phyloP scores from a whole-genome alignment of 2,888 invertebrate genomes.

The Volucella zonaria region DNA sequence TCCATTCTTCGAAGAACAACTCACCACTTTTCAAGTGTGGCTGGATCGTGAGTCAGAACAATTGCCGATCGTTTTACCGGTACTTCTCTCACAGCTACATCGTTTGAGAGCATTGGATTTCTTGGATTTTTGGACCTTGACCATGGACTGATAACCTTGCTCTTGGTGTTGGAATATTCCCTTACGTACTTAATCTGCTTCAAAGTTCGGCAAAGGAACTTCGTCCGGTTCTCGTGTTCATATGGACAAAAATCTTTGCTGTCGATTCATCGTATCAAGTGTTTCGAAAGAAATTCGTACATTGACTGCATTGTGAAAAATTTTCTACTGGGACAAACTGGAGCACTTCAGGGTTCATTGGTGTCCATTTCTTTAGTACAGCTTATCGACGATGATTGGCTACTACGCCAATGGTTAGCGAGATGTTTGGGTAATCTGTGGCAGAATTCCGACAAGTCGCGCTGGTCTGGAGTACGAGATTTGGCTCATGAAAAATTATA shows the following conservation, averaged over 20 bases:
- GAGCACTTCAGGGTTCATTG: slow-evolving; percentile 93
- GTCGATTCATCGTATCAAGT: slow-evolving; percentile 97
- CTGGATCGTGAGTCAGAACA: slow-evolving; percentile 88
- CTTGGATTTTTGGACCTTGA: slow-evolving; percentile 97
- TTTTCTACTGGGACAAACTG: slow-evolving; percentile 94
- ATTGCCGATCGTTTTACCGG: slow-evolving; percentile 98
- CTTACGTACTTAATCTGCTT: slow-evolving; percentile 97
- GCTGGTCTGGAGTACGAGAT: slow-evolving; percentile 98
- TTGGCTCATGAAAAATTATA: slow-evolving; percentile 98
- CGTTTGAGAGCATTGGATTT: slow-evolving; percentile 96
- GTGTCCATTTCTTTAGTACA: slow-evolving; percentile 96
- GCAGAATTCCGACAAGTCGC: slow-evolving; percentile 93
- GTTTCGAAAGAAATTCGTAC: slow-evolving; percentile 94
- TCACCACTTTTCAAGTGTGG: slow-evolving; percentile 95
- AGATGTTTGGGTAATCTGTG: slow-evolving; percentile 95
- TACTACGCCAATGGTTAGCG: slow-evolving; percentile 93
- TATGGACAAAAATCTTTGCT: slow-evolving; percentile 99
- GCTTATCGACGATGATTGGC: slow-evolving; percentile 87
- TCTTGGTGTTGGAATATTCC: slow-evolving; percentile 98
- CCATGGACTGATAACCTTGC: slow-evolving; percentile 98
- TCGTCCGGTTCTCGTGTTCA: slow-evolving; percentile 95
- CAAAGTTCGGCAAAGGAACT: slow-evolving; percentile 97
- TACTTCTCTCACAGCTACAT: slow-evolving; percentile 89
- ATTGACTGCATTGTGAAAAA: slow-evolving; percentile 96
- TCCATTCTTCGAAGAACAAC: slow-evolving; percentile 98